Conservation (phyloP, 2,888 invertebrate genomes). For the Dermolepida albohirtum region DNA sequence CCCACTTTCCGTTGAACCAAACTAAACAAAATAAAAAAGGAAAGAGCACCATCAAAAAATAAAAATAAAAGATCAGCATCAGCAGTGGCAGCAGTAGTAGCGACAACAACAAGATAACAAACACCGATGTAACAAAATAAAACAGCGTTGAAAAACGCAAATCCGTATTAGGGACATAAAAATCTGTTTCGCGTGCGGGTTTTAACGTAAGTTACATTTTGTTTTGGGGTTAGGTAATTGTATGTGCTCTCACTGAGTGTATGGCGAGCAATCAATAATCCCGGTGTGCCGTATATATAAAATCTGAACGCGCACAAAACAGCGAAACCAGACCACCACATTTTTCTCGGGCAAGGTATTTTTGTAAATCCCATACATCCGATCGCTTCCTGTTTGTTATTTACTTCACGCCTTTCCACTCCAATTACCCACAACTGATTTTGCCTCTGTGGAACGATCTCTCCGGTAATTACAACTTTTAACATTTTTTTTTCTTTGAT, state of each 20-base stretch:
- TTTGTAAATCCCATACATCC: slow-evolving; percentile 16
- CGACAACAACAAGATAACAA: not conserved
- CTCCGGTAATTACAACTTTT: too few species aligned
- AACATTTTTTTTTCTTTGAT: too few species aligned
- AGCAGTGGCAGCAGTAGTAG: not conserved
- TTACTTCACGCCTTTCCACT: slow-evolving; percentile 12
- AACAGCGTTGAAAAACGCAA: slow-evolving; percentile 7
- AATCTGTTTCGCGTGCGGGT: slow-evolving; percentile 14
- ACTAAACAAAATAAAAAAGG: slow-evolving; percentile 5
- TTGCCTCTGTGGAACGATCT: not conserved
- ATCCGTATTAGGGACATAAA: slow-evolving; percentile 26
- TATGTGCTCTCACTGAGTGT: slow-evolving; percentile 15
- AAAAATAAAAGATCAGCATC: not conserved
- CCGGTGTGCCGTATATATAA: slow-evolving; percentile 4
- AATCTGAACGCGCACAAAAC: slow-evolving; percentile 13
- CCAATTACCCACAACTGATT: slow-evolving; percentile 20
- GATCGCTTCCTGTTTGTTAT: slow-evolving; percentile 16
- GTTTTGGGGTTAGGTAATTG: slow-evolving; percentile 21
- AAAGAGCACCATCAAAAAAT: not conserved
- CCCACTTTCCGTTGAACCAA: not conserved
- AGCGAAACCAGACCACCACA: not conserved
- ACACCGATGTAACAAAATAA: not conserved
- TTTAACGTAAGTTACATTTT: slow-evolving; percentile 26
- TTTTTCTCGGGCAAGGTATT: slow-evolving; percentile 6
- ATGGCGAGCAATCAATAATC: slow-evolving; percentile 16